phyloP scores from a whole-genome alignment of 2,113 vertebrate genomes.

The Polypterus senegalus region DNA sequence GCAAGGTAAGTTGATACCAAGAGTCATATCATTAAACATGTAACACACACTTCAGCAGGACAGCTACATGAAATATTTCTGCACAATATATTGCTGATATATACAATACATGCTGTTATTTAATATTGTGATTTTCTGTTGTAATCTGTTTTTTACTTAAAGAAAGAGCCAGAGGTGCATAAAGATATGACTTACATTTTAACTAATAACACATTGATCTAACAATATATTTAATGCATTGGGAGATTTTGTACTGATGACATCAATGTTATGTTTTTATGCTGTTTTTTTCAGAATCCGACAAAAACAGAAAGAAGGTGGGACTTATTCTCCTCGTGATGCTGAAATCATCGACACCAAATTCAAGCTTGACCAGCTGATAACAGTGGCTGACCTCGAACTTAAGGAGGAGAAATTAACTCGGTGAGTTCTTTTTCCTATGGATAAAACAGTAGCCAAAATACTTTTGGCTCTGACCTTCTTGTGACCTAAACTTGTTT shows the following conservation, averaged over 20 bases:
- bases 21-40: constrained; percentile 40
- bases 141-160: neutral
- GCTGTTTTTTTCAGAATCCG: constrained; percentile 56
- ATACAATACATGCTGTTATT: constrained; percentile 5
- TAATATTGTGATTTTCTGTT: neutral
- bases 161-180: too few relatives aligned
- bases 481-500: constrained; percentile 62
- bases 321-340: constrained; percentile 85
- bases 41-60: constrained; percentile 36
- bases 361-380: constrained; percentile 91
- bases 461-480: constrained; percentile 50
- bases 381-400: constrained; percentile 89
- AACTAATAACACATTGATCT: too few relatives aligned
- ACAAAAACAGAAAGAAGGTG: constrained; percentile 89
- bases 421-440: constrained; percentile 59
- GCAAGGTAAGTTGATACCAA: constrained; percentile 61
- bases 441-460: constrained; percentile 44
- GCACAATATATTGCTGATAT: constrained; percentile 1
- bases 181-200: too few relatives aligned
- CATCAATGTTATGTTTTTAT: neutral
- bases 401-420: constrained; percentile 90
- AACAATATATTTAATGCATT: too few relatives aligned
- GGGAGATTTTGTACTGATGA: neutral
- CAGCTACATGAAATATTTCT: constrained; percentile 21
- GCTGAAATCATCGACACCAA: constrained; percentile 95